Evolutionary conservation across 1,140 invertebrate species (phyloP).

Genomic region (Notospermus geniculatus): DNA sequence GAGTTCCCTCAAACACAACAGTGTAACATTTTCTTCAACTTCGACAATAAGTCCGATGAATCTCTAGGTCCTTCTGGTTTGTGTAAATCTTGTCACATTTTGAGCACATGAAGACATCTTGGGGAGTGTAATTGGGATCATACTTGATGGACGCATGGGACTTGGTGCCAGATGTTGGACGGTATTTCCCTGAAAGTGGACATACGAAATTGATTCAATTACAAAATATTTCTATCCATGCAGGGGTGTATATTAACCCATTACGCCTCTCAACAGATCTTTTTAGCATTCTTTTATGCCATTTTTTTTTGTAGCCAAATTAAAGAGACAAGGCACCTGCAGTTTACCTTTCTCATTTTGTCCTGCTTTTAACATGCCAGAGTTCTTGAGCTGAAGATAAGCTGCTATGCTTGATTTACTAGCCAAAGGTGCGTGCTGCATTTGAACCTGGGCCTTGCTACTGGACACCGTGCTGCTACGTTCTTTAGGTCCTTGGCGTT

Average conservation of each 20-base stretch:
- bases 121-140: not conserved
- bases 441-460: no score
- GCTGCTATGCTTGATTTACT: constrained; percentile 13
- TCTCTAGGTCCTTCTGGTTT: constrained; percentile 39
- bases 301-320: no score
- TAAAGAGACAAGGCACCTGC: no score
- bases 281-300: no score
- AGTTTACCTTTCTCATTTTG: not conserved
- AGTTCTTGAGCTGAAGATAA: constrained; percentile 14
- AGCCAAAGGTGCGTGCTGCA: not conserved
- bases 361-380: constrained; percentile 12
- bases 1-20: no score
- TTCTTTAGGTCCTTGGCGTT: not conserved
- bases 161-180: not conserved
- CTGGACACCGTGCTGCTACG: not conserved
- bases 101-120: constrained; percentile 35
- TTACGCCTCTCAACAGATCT: no score
- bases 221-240: not conserved
- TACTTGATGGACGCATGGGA: no score
- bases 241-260: not conserved
- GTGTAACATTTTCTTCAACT: no score
- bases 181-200: not conserved
- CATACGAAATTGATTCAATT: no score
- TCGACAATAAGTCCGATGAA: constrained; percentile 46
- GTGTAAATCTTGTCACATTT: constrained; percentile 52